Base-by-base conservation (phyloP, 2,797 vertebrate species). In the Sphenodon punctatus region DNA sequence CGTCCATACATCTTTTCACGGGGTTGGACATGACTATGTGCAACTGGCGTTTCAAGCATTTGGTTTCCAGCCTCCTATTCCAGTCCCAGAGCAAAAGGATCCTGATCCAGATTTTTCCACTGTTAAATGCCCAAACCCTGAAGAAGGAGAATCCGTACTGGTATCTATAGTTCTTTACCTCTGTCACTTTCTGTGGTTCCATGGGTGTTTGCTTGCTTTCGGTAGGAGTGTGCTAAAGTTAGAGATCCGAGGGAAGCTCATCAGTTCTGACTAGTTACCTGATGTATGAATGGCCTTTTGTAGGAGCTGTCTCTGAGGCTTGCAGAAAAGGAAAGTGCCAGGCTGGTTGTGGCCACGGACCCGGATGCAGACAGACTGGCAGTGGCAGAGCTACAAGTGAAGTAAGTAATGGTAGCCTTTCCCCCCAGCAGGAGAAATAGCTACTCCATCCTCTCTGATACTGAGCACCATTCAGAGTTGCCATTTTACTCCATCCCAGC, bases 291-390 rank as follows among this genome's bases (percentile, higher is more conserved):
- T 60, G 76, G 5, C 3, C 64, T 56, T 59, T 72, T 16, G 36
- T 81, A 99, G 98, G 96, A 97, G 25, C 86, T 99, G 66, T 97
- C 98, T 19, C 92, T 99, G 72, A 96, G 94, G 42, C 95, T 99
- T 75, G 98, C 98, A 8, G 97, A 98, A 92, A 96, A 87, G 70
- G 97, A 98, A 90, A 86, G 92, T 0, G 98, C 97, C 25, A 85
- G 12, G 17, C 84, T 99, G 2, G 97, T 99, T 2, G 88, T 99
- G 90, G 98, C 98, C 1, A 99, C 98, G 0, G 98, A 99, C 70
- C 98, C 98, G 12, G 98, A 99, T 32, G 98, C 98, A 4, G 98
- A 99, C 64, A 95, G 98, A 4, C 83, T 99, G 64, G 98, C 98
- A 20, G 98, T 98, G 68, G 98, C 98, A 3, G 98, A 99, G 58